Evolutionary conservation across 2,888 invertebrate genomes (phyloP).

Genomic region (Dromius quadrimaculatus): DNA sequence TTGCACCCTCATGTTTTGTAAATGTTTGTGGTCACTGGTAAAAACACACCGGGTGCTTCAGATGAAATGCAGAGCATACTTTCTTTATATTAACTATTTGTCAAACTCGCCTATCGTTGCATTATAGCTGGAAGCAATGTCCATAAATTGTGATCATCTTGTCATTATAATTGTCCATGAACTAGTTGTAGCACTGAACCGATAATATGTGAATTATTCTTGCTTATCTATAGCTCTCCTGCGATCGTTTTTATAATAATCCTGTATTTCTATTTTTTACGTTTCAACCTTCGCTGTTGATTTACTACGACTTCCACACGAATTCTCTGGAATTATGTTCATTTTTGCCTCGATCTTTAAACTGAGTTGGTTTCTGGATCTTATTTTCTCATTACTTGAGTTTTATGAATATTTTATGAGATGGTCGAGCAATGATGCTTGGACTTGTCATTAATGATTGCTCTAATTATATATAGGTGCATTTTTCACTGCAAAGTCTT

Average conservation of each 20-base stretch:
- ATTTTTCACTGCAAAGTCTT: conserved; percentile 17
- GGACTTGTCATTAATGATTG: conserved; percentile 42
- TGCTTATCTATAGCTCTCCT: conserved; percentile 46
- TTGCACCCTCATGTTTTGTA: background rate
- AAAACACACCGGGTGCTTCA: conserved; percentile 17
- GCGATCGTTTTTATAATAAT: conserved; percentile 39
- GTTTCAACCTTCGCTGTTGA: conserved; percentile 38
- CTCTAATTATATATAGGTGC: conserved; percentile 42
- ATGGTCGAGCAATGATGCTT: conserved; percentile 33
- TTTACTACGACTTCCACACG: conserved; percentile 43
- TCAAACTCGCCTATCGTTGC: conserved; percentile 48
- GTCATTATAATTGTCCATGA: conserved; percentile 51
- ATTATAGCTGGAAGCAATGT: conserved; percentile 44
- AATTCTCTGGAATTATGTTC: conserved; percentile 13
- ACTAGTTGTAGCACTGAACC: conserved; percentile 45
- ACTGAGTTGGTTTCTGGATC: conserved; percentile 43
- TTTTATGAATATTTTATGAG: conserved; percentile 51
- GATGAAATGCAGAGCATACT: conserved; percentile 6
- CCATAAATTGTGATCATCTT: conserved; percentile 52
- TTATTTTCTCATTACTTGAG: conserved; percentile 37
- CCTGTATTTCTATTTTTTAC: conserved; percentile 36
- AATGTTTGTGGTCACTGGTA: conserved; percentile 1
- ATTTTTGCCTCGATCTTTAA: conserved; percentile 13
- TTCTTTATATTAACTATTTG: conserved; percentile 51
- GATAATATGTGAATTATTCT: conserved; percentile 49